These are phyloP conservation scores for Morelia viridis DNA, from an alignment of 2,797 vertebrate genomes.

Conservation along the genomic window DNA sequence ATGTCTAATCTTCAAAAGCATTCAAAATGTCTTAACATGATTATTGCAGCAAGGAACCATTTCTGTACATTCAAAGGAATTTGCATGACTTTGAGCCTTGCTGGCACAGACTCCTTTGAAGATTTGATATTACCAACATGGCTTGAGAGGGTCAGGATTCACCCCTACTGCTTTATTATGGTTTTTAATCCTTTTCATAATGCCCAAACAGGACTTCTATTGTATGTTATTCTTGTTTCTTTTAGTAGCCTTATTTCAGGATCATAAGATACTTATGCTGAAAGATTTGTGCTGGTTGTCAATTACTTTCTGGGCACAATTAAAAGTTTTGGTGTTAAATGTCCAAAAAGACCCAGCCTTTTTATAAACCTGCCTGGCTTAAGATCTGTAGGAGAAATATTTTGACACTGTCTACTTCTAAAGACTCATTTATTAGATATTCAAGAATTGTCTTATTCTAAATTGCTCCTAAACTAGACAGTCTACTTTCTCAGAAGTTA, in stretches of 20 bases:
- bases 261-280: neutral
- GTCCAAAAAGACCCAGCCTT: neutral
- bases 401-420: neutral
- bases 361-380: neutral
- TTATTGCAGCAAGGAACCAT: neutral
- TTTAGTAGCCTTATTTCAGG: neutral
- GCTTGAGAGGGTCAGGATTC: neutral
- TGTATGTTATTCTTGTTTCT: neutral
- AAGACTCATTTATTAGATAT: neutral
- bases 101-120: neutral
- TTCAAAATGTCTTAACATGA: neutral
- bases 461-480: neutral
- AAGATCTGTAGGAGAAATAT: neutral
- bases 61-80: neutral
- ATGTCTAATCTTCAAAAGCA: neutral
- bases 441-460: neutral
- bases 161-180: neutral
- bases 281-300: neutral
- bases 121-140: neutral
- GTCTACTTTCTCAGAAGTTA: neutral
- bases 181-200: neutral
- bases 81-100: neutral
- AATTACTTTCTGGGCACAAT: neutral
- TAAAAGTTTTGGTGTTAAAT: neutral
- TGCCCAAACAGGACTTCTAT: neutral